Base-by-base conservation (phyloP, 2,888 invertebrate genomes). In the Andrena camellia region DNA sequence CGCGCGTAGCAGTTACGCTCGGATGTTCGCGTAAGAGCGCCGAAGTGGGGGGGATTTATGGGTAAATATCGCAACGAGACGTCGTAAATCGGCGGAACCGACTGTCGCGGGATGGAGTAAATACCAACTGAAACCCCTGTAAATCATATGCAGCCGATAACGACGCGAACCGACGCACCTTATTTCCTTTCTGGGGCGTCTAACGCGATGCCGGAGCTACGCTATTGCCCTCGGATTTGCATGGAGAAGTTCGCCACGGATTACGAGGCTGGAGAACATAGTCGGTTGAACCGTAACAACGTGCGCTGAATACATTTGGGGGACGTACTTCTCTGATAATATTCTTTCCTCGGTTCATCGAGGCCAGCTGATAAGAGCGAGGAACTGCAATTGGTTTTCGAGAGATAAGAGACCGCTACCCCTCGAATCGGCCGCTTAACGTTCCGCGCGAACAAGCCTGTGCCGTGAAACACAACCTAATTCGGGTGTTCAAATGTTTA, bases 111-210 rank as follows among this genome's bases (percentile, higher is more conserved):
- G 6, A 26, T 2, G 35, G 68, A 81, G 77, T 83, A 77, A 83
- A 83, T 83, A 78, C 71, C 26, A 6, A 13, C 20, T 10, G 69
- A 50, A 35, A 8, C 42, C 29, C 59, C 69, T 79, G 73, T 69
- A 77, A 83, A 83, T 84, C 83, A 83, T 69, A 29, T n/a, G 13
- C 54, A 54, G 54, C 57, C 60, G 79, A 72, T 69, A 72, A 71
- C 76, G 77, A 52, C 62, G 66, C 4, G n/a, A 67, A 10, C 48
- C 77, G 62, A 59, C 42, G 23, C 52, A n/a, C 66, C 60, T 79
- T 72, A 75, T 75, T 83, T 84, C 60, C 77, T 71, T 70, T 75
- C 70, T 20, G 52, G 13, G 59, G 42, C 57, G 57, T 23, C 23
- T 57, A 2, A 13, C 60, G 35, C 42, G 42, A 17, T 0, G 42